Conservation (phyloP, 2,888 invertebrate genomes). For the Steinernema hermaphroditum region DNA sequence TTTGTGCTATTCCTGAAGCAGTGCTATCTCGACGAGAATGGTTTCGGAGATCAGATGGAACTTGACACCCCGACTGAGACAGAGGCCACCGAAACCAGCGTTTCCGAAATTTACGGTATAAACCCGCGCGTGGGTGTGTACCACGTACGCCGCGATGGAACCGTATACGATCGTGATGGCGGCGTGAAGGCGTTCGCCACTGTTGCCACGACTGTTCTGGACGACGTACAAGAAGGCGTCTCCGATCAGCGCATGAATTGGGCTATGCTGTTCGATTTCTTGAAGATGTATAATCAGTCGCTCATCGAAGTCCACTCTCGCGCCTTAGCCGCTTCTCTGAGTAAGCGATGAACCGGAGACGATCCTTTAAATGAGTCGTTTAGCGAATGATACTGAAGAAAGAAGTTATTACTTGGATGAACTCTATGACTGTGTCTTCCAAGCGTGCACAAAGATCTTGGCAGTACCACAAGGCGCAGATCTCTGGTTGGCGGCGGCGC, state of each 20-base stretch:
- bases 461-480: neutral
- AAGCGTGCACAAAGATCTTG: constrained; percentile 5
- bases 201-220: neutral
- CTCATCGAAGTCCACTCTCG: neutral
- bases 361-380: too few species aligned
- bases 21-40: neutral
- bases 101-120: neutral
- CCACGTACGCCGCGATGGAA: neutral
- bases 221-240: neutral
- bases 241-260: neutral
- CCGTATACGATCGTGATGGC: neutral
- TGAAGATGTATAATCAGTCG: neutral
- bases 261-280: neutral
- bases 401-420: neutral
- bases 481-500: neutral
- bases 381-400: too few species aligned
- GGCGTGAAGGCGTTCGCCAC: neutral
- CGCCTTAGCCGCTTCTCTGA: neutral
- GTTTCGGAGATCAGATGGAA: neutral
- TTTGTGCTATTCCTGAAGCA: constrained; percentile 15
- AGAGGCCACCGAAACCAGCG: neutral
- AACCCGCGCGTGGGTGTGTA: neutral
- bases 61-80: neutral
- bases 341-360: too few species aligned
- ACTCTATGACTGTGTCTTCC: neutral